phyloP scores from a whole-genome alignment of 2,113 vertebrate genomes.

The Proterorhinus semilunaris region DNA sequence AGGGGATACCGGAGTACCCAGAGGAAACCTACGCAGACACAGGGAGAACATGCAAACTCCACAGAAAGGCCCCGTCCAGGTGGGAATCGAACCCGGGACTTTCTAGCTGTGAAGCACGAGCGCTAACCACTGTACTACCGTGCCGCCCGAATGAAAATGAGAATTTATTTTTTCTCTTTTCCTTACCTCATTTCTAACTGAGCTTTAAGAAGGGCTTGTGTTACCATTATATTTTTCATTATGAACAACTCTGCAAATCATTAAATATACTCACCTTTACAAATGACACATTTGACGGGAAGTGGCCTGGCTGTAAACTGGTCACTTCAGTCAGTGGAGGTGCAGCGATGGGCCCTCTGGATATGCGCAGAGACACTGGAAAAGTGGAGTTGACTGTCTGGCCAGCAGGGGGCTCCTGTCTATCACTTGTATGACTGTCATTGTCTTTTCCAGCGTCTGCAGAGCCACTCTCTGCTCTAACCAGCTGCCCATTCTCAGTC shows the following conservation, averaged over 20 bases:
- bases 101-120: too few relatives aligned
- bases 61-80: too few relatives aligned
- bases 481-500: conserved; percentile 44
- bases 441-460: conserved; percentile 48
- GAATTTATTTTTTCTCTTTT: too few relatives aligned
- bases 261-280: conserved; percentile 79
- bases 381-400: conserved; percentile 67
- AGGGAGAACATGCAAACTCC: too few relatives aligned
- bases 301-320: conserved; percentile 68
- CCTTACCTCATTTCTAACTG: too few relatives aligned
- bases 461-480: conserved; percentile 49
- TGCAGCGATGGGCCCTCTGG: conserved; percentile 87
- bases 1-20: too few relatives aligned
- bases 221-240: not conserved
- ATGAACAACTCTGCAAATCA: not conserved
- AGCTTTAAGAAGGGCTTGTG: too few relatives aligned
- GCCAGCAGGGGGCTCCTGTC: conserved; percentile 35
- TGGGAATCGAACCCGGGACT: too few relatives aligned
- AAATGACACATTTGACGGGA: conserved; percentile 90
- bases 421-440: conserved; percentile 39
- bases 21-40: too few relatives aligned
- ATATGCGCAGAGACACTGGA: conserved; percentile 83
- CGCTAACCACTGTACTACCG: too few relatives aligned
- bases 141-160: too few relatives aligned
- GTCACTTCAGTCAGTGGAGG: conserved; percentile 75